These are phyloP conservation scores for Oceanodroma leucorhoa DNA, from an alignment of 2,797 vertebrate species.

Conservation along the genomic window DNA sequence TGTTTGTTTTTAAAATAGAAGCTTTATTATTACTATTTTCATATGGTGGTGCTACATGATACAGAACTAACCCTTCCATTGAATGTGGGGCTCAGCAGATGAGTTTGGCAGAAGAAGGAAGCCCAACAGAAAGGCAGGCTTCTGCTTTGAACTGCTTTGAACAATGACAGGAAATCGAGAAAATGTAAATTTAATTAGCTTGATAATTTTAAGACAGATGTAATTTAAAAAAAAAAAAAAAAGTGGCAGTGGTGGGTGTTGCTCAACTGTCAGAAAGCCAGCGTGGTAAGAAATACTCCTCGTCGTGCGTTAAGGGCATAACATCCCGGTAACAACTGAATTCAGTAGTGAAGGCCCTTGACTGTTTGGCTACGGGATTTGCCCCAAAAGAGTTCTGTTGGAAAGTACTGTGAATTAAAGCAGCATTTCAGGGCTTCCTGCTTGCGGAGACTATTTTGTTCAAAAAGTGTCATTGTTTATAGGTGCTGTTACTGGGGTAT, in stretches of 20 bases:
- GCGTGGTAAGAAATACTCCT: neutral
- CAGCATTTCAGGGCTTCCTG: neutral
- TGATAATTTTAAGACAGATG: neutral
- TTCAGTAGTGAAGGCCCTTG: neutral
- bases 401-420: neutral
- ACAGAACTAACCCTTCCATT: neutral
- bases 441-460: neutral
- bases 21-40: neutral
- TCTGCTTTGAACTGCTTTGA: neutral
- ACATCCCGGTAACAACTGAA: rapidly evolving
- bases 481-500: neutral
- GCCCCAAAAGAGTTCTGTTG: neutral
- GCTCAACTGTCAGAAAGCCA: neutral
- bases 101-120: neutral
- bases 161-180: neutral
- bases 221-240: neutral
- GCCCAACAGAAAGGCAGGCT: neutral
- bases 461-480: neutral
- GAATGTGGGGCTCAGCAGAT: neutral
- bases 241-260: neutral
- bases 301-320: rapidly evolving
- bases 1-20: neutral
- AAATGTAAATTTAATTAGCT: neutral
- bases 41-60: neutral
- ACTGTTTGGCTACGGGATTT: neutral